Evolutionary conservation across 92 coral and sea anemone species (phyloP), one percentile per base, ranked within the genome.

Genomic region (Parazoanthus darwini): DNA sequence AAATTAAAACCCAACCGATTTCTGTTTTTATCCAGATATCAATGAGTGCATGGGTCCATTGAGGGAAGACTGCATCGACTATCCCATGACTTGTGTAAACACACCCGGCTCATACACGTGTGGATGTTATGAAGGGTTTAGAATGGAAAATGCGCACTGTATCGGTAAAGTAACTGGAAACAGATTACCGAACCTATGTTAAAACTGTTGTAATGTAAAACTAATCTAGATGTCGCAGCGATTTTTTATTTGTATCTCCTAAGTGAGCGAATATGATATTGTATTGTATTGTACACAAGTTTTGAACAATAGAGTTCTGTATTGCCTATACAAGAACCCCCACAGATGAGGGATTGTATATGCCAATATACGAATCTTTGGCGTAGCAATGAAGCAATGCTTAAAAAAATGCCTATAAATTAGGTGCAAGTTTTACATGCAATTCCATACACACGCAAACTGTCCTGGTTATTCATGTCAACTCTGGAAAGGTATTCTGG

Each of bases 81-180:
- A 82, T 23, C 86, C 77, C 39, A 82, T n/a, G 59, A 82, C 86
- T 3, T 82, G 86, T n/a, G 86, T 82, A 15, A 82, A 82, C 86
- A 82, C 77, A 59, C 78, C 86, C 1, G 86, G 86, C 11, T 67
- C 86, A 6, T 82, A 82, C 66, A 82, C 50, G 65, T 82, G 86
- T 18, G 86, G 77, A 67, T 82, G 86, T 43, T 68, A 82, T 33
- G 86, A 82, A 44, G 86, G 86, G 36, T 82, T 82, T 39, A 67
- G 20, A 39, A 67, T 82, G 77, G 65, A 82, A 26, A 82, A 82
- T 16, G 77, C 23, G 13, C 58, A 15, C 37, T 82, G 86, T 43
- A 37, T 82, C 73, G 86, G 86, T 82, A 82, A 82, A 39, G 54
- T 44, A 26, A 14, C 8, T 65, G 2, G 3, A 9, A 16, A 35